Evolutionary conservation across 2,797 vertebrate genomes (phyloP), one percentile per base, ranked within the genome.

Genomic region (Oophaga sylvatica): DNA sequence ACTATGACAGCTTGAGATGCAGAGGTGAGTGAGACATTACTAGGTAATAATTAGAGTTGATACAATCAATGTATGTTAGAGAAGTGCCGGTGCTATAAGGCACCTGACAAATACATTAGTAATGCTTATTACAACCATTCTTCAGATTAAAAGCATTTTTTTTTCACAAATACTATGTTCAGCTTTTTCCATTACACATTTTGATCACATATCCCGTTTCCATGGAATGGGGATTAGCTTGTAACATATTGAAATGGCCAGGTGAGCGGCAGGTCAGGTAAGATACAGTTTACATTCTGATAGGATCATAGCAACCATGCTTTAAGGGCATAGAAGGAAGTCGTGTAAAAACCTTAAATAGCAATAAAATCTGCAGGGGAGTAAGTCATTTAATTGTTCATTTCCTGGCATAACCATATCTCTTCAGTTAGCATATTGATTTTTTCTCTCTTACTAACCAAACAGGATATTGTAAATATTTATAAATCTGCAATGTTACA

Each of bases 291-390:
- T 77, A 20, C 87, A 81, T 67, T 76, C 60, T 68, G 41, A 16
- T 20, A 22, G 71, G 65, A 85, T 48, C 81, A 45, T 88, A 68
- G 87, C 81, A 88, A 88, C 87, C 63, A n/a, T 12, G 29, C 22
- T 68, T 57, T 45, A 35, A 29, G 29, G 68, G 48, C 71, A 87
- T n/a, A 11, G 62, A 65, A 79, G 81, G 80, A 83, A 68, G 62
- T 79, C 84, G 81, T 80, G 81, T 53, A 84, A 83, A 79, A 68
- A 83, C 26, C 31, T 78, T 83, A 87, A 87, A 84, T 84, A 65
- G 62, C 65, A 78, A 83, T 82, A 87, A 79, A 84, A 45, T 71
- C 31, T 63, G n/a, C 41, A 15, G 48, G 62, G 29, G 53, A 26
- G 73, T 59, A 16, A 79, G 73, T 31, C 35, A 65, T 76, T 31